Evolutionary conservation across 53 echinoderm and acorn worm species (phyloP), one percentile per base, ranked within the genome.

Genomic region (Arbacia lixula): DNA sequence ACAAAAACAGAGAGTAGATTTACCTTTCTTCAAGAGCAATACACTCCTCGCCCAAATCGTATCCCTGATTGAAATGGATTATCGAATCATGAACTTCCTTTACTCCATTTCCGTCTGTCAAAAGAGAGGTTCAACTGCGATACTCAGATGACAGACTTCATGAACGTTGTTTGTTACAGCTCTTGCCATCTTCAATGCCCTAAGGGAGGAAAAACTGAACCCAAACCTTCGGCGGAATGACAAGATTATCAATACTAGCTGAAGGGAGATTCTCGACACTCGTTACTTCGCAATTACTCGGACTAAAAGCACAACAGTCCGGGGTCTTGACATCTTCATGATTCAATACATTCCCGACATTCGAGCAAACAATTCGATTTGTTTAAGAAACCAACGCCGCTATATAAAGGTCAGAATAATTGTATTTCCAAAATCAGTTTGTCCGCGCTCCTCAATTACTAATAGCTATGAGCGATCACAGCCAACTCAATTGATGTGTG

Each of bases 271-370:
- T 41, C 69, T 43, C 29, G 43, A 41, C 69, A 40, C 26, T 69
- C 69, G 69, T 69, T 69, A 69, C 40, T 42, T 69, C 69, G 43
- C 69, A 69, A 69, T 69, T 69, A 69, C 69, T 14, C 41, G 69
- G 69, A 69, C 69, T 69, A 69, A 69, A 69, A 43, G 46, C 69
- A 42, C 28, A 69, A 41, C 69, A 46, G 43, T 69, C 69, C 43
- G 69, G n/a, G 43, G 69, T 69, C 69, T 42, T 69, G 69, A 69
- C 69, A 69, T 69, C 69, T 43, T 27, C 10, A 36, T 42, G 43
- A 69, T 69, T 69, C 69, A 69, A 69, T 69, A 69, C 41, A 69
- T 14, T 69, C 43, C 3, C 42, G 69, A 69, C 69, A 69, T 69
- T 69, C 69, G 43, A 69, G 26, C 69, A 25, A 69, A 43, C 40